phyloP scores from a whole-genome alignment of 2,888 invertebrate species.

The Rhingia campestris region DNA sequence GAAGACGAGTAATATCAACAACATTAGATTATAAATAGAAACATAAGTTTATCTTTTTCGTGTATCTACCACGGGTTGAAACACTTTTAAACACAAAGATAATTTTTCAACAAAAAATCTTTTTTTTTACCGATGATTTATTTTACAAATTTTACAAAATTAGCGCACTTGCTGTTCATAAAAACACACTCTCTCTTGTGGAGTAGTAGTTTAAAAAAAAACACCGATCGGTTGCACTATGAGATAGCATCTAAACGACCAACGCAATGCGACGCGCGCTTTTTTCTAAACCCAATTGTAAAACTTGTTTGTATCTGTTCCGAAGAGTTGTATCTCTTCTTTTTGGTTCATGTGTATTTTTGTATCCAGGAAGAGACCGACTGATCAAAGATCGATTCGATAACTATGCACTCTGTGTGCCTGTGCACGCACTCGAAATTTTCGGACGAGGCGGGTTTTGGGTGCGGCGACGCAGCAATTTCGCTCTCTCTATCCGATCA shows the following conservation, averaged over 20 bases:
- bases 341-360: slow-evolving; percentile 65
- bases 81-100: slow-evolving; percentile 41
- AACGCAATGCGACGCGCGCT: slow-evolving; percentile 68
- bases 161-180: slow-evolving; percentile 61
- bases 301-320: slow-evolving; percentile 49
- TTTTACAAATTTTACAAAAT: slow-evolving; percentile 42
- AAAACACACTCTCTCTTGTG: slow-evolving; percentile 18
- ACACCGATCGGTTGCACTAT: slow-evolving; percentile 38
- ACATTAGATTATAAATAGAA: slow-evolving; percentile 80
- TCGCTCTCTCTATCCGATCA: slow-evolving; percentile 34
- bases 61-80: slow-evolving; percentile 54
- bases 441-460: neutral
- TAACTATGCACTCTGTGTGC: slow-evolving; percentile 30
- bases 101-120: slow-evolving; percentile 3
- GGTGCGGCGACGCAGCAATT: slow-evolving; percentile 26
- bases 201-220: slow-evolving; percentile 8
- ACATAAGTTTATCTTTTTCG: slow-evolving; percentile 70
- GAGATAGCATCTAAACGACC: slow-evolving; percentile 47
- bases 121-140: slow-evolving; percentile 39
- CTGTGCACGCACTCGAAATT: slow-evolving; percentile 8
- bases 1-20: slow-evolving; percentile 82
- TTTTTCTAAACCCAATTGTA: slow-evolving; percentile 45
- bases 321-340: slow-evolving; percentile 17
- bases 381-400: slow-evolving; percentile 73
- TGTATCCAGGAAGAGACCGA: slow-evolving; percentile 66